Evolutionary conservation across 2,113 vertebrate genomes (phyloP).

Genomic region (Etia nguti): DNA sequence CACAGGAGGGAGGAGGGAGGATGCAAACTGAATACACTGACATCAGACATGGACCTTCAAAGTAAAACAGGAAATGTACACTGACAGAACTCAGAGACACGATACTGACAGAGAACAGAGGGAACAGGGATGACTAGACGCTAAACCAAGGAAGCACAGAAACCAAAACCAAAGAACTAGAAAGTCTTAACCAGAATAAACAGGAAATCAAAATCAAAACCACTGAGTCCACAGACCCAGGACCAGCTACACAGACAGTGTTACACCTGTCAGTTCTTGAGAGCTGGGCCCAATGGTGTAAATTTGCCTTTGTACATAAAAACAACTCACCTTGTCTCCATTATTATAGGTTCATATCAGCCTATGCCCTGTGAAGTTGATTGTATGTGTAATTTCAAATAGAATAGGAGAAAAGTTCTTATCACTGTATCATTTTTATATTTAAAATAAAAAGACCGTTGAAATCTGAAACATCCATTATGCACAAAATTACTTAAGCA

Average conservation of each 20-base stretch:
- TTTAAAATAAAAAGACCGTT: neutral
- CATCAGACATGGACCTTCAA: neutral
- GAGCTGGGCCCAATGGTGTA: neutral
- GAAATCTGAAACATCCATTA: neutral
- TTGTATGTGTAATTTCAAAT: neutral
- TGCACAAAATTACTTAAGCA: neutral
- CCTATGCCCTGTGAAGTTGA: neutral
- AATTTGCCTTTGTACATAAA: neutral
- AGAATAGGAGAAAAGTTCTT: neutral
- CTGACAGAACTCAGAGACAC: too few relatives aligned
- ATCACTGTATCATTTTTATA: neutral
- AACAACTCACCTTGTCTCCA: neutral
- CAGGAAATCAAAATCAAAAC: neutral
- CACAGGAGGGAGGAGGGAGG: neutral
- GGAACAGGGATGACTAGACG: neutral
- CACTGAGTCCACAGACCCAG: neutral
- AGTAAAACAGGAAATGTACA: too few relatives aligned
- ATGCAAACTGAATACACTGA: neutral
- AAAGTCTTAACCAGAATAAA: neutral
- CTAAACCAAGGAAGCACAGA: neutral
- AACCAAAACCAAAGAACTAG: neutral
- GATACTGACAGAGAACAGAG: neutral
- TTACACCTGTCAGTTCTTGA: neutral
- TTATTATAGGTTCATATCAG: neutral
- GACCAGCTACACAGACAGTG: neutral